Evolutionary conservation across 2,797 vertebrate genomes (phyloP), one percentile per base, ranked within the genome.

Genomic region (Gymnoscopelus microlampas): DNA sequence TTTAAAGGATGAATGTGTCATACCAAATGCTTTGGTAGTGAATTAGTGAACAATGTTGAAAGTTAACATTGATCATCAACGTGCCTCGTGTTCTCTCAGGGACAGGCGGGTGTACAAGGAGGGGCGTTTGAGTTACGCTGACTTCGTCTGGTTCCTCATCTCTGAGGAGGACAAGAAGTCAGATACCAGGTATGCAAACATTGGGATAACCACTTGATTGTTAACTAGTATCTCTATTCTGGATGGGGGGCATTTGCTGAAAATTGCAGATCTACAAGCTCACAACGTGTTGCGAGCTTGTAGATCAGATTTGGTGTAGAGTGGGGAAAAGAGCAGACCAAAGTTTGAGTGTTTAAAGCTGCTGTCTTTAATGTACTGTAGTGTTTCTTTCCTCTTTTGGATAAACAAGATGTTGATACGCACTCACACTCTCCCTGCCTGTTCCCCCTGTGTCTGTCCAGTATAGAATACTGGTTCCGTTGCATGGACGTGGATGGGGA

Each of bases 401-500:
- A 60, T 5, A 61, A 32, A 57, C 11, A 66, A 56, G 56, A 24
- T 51, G 12, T 47, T 53, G 5, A 0, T 24, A 1, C 49, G 12
- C 2, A 29, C 32, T 66, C 44, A 10, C 56, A 7, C 26, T 3
- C 56, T 35, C 19, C 26, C n/a, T n/a, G 29, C 7, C 56, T 13
- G 4, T 3, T 51, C 11, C 3, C 0, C 66, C 49, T 1, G 56
- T 58, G 2, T 76, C 48, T 50, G 14, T 26, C 48, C 90, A 98
- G 97, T 86, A 96, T 98, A 72, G 98, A 98, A 89, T 99, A 99
- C 90, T 99, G 98, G 98, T 99, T 99, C 91, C 96, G 97, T 82
- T 98, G 97, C 74, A 97, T 99, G 97, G 98, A 99, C 86, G 87
- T 99, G 74, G 96, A 99, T 29, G 98, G 98, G 0, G 97, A 99